A percentile compares a stretch with the other conserved stretches of the same genome.
These are phyloP conservation scores for Lichenostomus cassidix DNA, from an alignment of 2,113 vertebrate genomes.

Conservation along the genomic window DNA sequence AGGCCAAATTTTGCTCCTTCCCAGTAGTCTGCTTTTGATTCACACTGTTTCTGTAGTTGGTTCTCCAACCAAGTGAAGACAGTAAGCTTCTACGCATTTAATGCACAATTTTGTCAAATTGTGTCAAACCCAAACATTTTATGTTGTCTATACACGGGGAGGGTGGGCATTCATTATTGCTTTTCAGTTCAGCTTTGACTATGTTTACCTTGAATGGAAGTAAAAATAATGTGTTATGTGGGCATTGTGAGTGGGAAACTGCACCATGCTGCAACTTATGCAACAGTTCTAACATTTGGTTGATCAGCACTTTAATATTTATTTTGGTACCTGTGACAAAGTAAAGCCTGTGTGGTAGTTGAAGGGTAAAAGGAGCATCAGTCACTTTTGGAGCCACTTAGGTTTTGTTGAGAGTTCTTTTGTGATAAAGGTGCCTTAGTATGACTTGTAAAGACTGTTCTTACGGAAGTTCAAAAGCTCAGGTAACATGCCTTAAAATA, in stretches of 20 bases:
- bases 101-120: neutral
- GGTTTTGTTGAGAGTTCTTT: neutral
- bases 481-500: neutral
- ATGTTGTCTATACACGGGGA: accelerated
- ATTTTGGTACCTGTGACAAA: neutral
- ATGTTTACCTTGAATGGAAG: neutral
- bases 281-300: neutral
- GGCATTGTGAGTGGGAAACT: neutral
- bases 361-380: neutral
- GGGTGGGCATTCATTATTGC: neutral
- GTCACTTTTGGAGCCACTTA: neutral
- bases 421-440: conserved; percentile 1
- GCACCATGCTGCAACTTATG: neutral
- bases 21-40: neutral
- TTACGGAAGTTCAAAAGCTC: neutral
- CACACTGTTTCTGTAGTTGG: neutral
- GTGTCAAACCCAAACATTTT: neutral
- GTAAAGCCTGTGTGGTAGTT: neutral
- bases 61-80: neutral
- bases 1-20: neutral
- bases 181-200: neutral
- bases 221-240: neutral
- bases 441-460: neutral
- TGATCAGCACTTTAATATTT: neutral
- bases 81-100: neutral